Evolutionary conservation across 2,113 vertebrate species (phyloP).

Genomic region (Ceyx cyanopectus): DNA sequence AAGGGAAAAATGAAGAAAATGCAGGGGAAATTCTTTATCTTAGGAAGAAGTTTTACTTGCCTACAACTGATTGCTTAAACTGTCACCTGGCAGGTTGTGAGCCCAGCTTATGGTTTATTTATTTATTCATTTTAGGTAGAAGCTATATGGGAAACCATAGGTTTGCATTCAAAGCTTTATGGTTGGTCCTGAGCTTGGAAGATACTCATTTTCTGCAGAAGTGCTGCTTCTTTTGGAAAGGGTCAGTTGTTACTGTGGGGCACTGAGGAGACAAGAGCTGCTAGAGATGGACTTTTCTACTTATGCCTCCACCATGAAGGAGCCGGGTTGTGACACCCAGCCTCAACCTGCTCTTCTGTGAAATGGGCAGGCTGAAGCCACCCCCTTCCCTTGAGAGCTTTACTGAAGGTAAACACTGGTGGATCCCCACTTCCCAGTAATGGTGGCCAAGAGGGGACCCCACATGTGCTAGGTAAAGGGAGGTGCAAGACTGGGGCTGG

Average conservation of each 20-base stretch:
- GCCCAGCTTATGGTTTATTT: neutral
- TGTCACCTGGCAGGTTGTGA: neutral
- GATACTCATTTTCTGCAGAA: neutral
- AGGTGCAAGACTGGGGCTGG: neutral
- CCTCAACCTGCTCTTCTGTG: neutral
- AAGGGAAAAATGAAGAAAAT: constrained; percentile 6
- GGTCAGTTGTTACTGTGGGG: neutral
- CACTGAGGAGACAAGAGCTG: neutral
- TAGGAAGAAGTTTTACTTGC: neutral
- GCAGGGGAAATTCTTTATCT: neutral
- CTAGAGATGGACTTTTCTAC: neutral
- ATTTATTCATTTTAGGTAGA: neutral
- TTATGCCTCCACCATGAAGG: neutral
- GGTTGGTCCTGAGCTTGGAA: neutral
- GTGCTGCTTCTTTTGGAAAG: neutral
- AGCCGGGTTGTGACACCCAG: neutral
- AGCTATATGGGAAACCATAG: neutral
- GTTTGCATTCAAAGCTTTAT: neutral
- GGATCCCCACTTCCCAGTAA: neutral
- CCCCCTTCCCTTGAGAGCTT: neutral
- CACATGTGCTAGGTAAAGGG: neutral
- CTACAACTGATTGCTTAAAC: neutral
- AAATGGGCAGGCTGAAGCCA: neutral
- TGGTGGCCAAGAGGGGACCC: neutral
- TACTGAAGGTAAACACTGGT: neutral